phyloP scores from a whole-genome alignment of 2,113 vertebrate genomes.

The Ailurus styani region DNA sequence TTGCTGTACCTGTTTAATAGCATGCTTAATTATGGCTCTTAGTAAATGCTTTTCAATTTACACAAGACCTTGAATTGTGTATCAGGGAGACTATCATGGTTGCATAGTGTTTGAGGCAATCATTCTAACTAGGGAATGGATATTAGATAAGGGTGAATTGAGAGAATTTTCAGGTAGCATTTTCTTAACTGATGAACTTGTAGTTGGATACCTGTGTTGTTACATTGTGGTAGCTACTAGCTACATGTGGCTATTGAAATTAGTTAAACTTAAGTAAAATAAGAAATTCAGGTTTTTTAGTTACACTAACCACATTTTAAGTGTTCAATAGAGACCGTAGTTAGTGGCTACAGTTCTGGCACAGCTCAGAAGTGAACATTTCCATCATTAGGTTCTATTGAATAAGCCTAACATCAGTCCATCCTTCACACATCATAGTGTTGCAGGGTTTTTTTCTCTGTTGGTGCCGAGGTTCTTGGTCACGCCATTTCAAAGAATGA shows the following conservation, averaged over 20 bases:
- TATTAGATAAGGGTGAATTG: not conserved
- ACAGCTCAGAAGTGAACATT: not conserved
- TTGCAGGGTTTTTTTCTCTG: not conserved
- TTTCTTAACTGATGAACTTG: conserved; percentile 6
- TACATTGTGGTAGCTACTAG: not conserved
- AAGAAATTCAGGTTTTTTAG: not conserved
- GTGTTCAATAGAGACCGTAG: not conserved
- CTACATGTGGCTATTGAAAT: not conserved
- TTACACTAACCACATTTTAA: not conserved
- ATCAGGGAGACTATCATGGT: not conserved
- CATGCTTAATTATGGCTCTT: not conserved
- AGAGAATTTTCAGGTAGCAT: not conserved
- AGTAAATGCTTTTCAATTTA: not conserved
- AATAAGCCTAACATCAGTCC: not conserved
- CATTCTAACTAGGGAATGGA: not conserved
- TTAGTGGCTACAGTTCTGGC: not conserved
- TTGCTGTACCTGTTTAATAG: not conserved
- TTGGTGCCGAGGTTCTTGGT: no score
- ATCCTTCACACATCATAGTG: not conserved
- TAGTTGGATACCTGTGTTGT: not conserved
- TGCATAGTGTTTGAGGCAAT: not conserved
- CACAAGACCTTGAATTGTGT: not conserved
- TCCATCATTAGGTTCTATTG: not conserved
- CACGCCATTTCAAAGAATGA: no score
- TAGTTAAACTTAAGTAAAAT: not conserved